These are phyloP conservation scores for Argyra leucocephala DNA, from an alignment of 2,888 invertebrate genomes.

Conservation along the genomic window DNA sequence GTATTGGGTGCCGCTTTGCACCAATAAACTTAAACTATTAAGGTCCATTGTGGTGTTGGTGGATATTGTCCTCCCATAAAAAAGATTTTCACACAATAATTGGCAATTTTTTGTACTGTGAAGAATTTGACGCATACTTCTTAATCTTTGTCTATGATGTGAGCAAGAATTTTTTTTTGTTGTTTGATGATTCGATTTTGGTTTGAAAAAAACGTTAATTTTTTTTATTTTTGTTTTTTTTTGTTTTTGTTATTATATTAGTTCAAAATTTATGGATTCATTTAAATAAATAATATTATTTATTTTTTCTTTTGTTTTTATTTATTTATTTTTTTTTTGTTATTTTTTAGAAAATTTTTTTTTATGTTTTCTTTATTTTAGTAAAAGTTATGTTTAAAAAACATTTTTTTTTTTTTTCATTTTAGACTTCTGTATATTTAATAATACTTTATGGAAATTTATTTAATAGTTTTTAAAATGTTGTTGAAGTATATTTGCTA, in stretches of 20 bases:
- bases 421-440: not conserved
- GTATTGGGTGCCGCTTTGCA: no score
- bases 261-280: not conserved
- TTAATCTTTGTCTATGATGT: no score
- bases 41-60: no score
- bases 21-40: no score
- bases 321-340: not conserved
- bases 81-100: no score
- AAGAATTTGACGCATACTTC: no score
- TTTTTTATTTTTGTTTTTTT: not conserved
- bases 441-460: not conserved
- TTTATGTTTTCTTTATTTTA: not conserved
- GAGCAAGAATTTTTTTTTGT: no score
- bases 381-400: not conserved
- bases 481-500: not conserved
- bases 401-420: not conserved
- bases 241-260: not conserved
- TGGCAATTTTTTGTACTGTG: no score
- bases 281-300: not conserved
- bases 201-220: no score
- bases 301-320: not conserved
- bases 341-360: not conserved
- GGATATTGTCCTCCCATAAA: no score
- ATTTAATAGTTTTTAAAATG: not conserved
- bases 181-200: no score